These are phyloP conservation scores for Ceyx melanurus DNA, from an alignment of 2,113 vertebrate genomes.

Conservation along the genomic window DNA sequence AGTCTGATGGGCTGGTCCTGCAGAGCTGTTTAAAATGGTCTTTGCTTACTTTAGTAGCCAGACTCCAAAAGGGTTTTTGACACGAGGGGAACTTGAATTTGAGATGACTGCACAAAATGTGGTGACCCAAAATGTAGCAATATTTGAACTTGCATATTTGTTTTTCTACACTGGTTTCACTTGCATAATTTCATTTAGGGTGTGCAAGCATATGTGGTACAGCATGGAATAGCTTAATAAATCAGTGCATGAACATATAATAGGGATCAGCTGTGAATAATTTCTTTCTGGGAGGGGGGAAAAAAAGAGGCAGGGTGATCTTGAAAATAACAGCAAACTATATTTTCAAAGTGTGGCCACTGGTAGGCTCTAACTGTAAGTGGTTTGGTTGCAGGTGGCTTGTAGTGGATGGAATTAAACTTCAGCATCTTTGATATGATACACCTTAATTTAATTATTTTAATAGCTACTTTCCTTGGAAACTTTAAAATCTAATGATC, in stretches of 20 bases:
- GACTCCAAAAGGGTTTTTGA: neutral
- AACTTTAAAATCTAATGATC: constrained; percentile 73
- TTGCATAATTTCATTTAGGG: constrained; percentile 1
- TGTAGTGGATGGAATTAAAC: constrained; percentile 6
- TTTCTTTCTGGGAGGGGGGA: neutral
- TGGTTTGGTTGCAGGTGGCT: neutral
- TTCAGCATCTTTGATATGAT: neutral
- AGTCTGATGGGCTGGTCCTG: neutral
- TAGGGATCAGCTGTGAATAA: neutral
- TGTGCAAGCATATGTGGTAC: neutral
- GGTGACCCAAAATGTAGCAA: neutral
- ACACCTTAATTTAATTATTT: constrained; percentile 65
- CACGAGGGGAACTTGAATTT: neutral
- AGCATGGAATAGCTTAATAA: neutral
- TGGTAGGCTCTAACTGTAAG: neutral
- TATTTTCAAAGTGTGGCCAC: neutral
- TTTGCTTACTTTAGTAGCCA: neutral
- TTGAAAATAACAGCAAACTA: neutral
- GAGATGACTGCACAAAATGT: neutral
- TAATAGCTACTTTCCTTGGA: constrained; percentile 72
- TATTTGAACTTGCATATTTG: neutral
- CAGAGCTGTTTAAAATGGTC: neutral
- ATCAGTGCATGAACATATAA: neutral
- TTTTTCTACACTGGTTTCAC: neutral
- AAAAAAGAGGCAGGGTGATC: neutral